Evolutionary conservation across 2,888 invertebrate species (phyloP), one percentile per base, ranked within the genome.

Genomic region (Ditula angustiorana): DNA sequence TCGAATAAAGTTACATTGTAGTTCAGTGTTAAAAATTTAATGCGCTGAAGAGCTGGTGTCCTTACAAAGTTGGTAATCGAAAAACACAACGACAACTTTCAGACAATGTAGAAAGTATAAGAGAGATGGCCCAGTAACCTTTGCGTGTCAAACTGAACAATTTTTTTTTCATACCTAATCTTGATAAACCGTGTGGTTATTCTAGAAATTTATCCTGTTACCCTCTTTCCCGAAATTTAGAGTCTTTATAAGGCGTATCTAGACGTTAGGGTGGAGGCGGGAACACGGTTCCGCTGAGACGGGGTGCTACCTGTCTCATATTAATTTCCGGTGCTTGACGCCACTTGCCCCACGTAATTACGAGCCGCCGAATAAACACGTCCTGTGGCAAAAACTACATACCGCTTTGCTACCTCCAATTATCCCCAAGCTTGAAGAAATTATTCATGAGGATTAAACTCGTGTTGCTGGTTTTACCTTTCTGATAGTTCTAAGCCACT

Each of bases 321-420:
- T 87, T 88, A 89, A 90, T 90, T 88, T 91, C 90, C 89, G 89
- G 81, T 68, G 77, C 82, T 83, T 79, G 81, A 80, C 78, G 74
- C 71, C 74, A 74, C 75, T 74, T 77, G 73, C 74, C 78, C 74
- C 61, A 67, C 73, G 77, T 79, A 81, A 87, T 85, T 83, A 80
- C 77, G 74, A 71, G 77, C 80, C 80, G 78, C 82, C 78, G 79
- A 82, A 86, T 79, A 81, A 78, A 78, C 75, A 77, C 75, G 72
- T 78, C 77, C 41, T 75, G 50, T 26, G 33, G 50, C 53, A 37
- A 63, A 57, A 52, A 59, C 46, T 21, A 26, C 52, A 41, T 7
- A 46, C 35, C 28, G 28, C 19, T 33, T 16, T 16, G 10, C 30
- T 19, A 41, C 30, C 33, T 19, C 35, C 19, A 57, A 57, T 64